These are phyloP conservation scores for Epinotia ramella DNA, from an alignment of 2,888 invertebrate genomes.

Conservation along the genomic window DNA sequence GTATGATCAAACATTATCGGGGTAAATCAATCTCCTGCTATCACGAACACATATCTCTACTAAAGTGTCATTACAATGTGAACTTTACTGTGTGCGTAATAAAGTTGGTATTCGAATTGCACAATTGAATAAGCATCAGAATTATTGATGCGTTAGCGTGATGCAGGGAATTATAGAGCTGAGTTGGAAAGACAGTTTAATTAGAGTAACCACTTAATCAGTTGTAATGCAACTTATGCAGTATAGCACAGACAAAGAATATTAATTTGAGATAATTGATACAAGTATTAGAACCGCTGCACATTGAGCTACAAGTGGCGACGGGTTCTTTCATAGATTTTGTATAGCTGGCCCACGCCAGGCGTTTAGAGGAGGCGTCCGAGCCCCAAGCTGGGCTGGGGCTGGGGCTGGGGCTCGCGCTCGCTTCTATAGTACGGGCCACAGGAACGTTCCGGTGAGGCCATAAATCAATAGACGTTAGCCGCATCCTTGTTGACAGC, in stretches of 20 bases:
- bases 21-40: slow-evolving; percentile 10
- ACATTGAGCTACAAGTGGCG: no score
- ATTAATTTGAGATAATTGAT: slow-evolving; percentile 21
- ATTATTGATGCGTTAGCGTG: slow-evolving; percentile 55
- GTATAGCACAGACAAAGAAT: slow-evolving; percentile 6
- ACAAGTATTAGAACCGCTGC: no score
- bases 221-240: slow-evolving; percentile 49
- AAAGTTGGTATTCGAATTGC: neutral
- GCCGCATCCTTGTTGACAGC: no score
- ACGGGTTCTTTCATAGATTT: no score
- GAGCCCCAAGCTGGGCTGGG: no score
- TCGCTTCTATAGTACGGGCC: no score
- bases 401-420: no score
- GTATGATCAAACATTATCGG: slow-evolving; percentile 9
- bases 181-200: slow-evolving; percentile 52
- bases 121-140: slow-evolving; percentile 40
- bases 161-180: slow-evolving; percentile 50
- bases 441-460: no score
- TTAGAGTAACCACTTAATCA: slow-evolving; percentile 46
- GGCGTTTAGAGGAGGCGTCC: no score
- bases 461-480: no score
- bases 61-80: neutral
- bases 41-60: slow-evolving; percentile 1
- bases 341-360: no score
- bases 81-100: neutral